phyloP scores from a whole-genome alignment of 2,113 vertebrate species.

The Urocitellus parryii region DNA sequence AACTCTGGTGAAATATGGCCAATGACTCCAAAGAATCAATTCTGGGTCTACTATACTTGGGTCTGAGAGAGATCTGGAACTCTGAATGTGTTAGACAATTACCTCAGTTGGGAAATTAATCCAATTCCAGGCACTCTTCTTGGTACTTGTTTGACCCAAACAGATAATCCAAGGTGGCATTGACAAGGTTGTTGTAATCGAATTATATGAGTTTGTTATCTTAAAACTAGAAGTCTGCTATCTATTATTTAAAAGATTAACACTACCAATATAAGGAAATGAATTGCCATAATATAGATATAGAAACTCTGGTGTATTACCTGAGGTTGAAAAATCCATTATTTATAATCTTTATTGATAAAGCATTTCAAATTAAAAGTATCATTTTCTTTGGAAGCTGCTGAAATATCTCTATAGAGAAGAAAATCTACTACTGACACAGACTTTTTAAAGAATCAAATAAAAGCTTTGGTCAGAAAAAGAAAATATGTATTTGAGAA shows the following conservation, averaged over 20 bases:
- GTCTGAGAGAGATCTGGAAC: neutral
- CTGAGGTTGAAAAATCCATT: neutral
- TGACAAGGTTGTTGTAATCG: conserved; percentile 23
- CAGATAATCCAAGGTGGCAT: neutral
- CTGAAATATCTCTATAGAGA: neutral
- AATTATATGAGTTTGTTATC: conserved; percentile 23
- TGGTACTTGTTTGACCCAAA: neutral
- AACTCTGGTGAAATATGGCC: neutral
- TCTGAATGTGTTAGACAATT: neutral
- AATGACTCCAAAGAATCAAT: conserved; percentile 18
- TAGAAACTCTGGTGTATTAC: neutral
- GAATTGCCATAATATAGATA: neutral
- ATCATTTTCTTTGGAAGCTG: neutral
- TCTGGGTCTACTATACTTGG: neutral
- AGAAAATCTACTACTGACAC: neutral
- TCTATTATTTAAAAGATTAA: neutral
- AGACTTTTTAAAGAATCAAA: neutral
- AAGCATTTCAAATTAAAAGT: neutral
- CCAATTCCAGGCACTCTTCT: neutral
- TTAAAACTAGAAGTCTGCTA: neutral
- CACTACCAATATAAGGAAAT: conserved; percentile 9
- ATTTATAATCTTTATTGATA: neutral
- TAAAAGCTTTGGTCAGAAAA: conserved; percentile 39
- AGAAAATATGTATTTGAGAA: neutral
- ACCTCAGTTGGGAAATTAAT: neutral